Base-by-base conservation (phyloP, 2,888 invertebrate species). In the Erynnis tages region DNA sequence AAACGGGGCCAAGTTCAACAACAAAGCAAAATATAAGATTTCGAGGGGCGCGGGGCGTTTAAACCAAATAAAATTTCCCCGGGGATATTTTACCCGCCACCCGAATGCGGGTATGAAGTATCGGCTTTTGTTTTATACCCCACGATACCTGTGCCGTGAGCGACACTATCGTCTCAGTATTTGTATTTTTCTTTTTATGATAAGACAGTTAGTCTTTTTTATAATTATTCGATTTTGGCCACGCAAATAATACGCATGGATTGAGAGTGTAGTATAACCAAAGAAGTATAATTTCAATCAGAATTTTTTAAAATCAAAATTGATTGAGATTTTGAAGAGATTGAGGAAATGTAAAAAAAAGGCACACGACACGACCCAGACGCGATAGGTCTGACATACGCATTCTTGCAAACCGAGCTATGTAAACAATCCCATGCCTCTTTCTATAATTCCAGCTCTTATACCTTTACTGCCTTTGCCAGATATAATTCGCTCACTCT, bases 1-100 rank as follows among this genome's bases (percentile, higher is more conserved):
- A 48, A 48, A 30, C 21, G 19, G 29, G 14, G 30, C 19, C 14
- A 25, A 30, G 38, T 21, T 40, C 16, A 13, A 10, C 19, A 48
- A 44, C 44, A 38, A 38, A 47, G 29, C 16, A 19, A n/a, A 43
- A 27, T 14, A 30, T 27, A 19, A 14, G 27, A 25, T 38, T 21
- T 21, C 14, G 30, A 13, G 29, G 30, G 19, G 11, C 2, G 34
- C n/a, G 23, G 34, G 23, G 11, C 14, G 45, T 16, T 45, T 34
- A 45, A 45, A 34, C 45, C 34, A 45, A 34, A 38, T 40, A 48
- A 48, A 48, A 48, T 48, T 48, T 37, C 48, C 48, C 30, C 14
- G 1, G 30, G 30, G 48, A 30, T 30, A 30, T 23, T 45, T 45
- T 45, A 17, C 37, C 38, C 30, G 10, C 11, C 27, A 37, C 19